These are phyloP conservation scores for Meleagris gallopavo DNA, from an alignment of 2,113 vertebrate genomes.

Conservation along the genomic window DNA sequence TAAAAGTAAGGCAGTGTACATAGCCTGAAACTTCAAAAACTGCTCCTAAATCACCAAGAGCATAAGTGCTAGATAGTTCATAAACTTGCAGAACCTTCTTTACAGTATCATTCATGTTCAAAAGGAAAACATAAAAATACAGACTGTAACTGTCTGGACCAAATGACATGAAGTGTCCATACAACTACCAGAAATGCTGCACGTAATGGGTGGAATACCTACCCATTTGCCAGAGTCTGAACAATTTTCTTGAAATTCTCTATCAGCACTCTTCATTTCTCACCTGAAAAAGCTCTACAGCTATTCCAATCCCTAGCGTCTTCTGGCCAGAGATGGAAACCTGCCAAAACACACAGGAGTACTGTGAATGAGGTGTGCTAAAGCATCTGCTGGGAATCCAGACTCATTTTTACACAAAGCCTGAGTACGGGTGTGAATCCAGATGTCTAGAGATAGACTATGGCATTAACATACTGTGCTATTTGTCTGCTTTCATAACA, in stretches of 20 bases:
- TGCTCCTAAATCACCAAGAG: neutral
- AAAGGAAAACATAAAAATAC: neutral
- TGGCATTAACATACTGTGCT: neutral
- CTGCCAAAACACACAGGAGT: conserved; percentile 3
- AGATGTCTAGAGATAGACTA: conserved; percentile 21
- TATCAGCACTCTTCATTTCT: conserved; percentile 8
- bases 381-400: neutral
- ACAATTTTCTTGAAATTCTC: neutral
- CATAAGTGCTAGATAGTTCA: neutral
- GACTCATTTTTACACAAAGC: conserved; percentile 1
- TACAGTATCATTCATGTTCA: neutral
- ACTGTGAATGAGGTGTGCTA: conserved; percentile 31
- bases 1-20: neutral
- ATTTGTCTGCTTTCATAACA: neutral
- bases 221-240: neutral
- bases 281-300: conserved; percentile 23
- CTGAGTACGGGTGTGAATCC: conserved; percentile 12
- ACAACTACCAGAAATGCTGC: neutral
- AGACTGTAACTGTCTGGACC: neutral
- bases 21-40: neutral
- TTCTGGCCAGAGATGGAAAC: conserved; percentile 1
- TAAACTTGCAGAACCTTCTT: neutral
- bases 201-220: neutral
- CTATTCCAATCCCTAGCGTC: neutral
- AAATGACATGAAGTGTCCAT: neutral